Evolutionary conservation across 2,113 vertebrate genomes (phyloP).

Genomic region (Pseudolaguvia tuberculata): DNA sequence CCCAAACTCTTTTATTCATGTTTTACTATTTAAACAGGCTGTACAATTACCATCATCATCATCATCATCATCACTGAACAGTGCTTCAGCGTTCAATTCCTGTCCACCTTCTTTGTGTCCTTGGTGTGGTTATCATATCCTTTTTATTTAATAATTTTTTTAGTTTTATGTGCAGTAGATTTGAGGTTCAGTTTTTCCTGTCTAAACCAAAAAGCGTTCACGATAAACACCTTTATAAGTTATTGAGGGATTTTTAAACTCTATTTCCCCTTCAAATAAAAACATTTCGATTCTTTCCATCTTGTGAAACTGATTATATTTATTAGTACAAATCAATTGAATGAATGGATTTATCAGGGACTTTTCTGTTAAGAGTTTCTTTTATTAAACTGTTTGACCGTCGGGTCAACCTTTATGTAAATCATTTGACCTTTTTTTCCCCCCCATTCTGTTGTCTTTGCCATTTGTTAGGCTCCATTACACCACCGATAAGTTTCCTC

Average conservation of each 20-base stretch:
- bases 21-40: conserved; percentile 13
- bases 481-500: neutral
- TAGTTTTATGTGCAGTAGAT: neutral
- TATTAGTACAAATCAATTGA: neutral
- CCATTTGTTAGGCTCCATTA: neutral
- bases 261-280: neutral
- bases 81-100: neutral
- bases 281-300: neutral
- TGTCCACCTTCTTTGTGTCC: neutral
- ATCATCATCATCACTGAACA: neutral
- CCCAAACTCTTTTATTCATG: neutral
- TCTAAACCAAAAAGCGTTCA: conserved; percentile 4
- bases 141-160: neutral
- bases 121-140: neutral
- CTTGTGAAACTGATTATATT: neutral
- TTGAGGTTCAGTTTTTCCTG: conserved; percentile 2
- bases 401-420: neutral
- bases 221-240: neutral
- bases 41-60: neutral
- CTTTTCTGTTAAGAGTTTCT: neutral
- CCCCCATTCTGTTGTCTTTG: neutral
- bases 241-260: neutral
- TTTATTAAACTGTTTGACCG: neutral
- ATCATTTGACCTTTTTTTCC: neutral
- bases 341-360: neutral